Evolutionary conservation across 2,113 vertebrate species (phyloP).

Genomic region (Carlito syrichta): DNA sequence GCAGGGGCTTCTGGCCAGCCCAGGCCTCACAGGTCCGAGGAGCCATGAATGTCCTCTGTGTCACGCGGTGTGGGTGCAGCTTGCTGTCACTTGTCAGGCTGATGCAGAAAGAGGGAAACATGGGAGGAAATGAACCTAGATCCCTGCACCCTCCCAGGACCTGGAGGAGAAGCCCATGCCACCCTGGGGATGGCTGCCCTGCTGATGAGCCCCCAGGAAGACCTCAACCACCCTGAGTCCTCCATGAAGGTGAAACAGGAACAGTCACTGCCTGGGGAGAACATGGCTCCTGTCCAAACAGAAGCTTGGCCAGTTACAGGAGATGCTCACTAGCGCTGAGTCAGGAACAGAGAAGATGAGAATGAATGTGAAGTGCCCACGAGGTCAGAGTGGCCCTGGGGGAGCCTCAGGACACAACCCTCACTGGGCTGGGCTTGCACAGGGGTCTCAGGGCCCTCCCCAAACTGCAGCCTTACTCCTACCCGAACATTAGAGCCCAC

Average conservation of each 20-base stretch:
- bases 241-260: background rate
- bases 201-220: too few species aligned
- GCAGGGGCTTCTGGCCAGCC: background rate
- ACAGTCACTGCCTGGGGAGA: background rate
- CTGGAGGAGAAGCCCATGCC: background rate
- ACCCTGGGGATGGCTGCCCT: too few species aligned
- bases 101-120: background rate
- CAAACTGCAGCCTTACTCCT: background rate
- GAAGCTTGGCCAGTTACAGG: background rate
- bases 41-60: background rate
- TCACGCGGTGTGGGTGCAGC: background rate
- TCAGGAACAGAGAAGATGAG: background rate
- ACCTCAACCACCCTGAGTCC: too few species aligned
- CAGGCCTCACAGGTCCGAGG: background rate
- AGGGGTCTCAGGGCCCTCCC: background rate
- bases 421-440: background rate
- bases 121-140: background rate
- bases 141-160: background rate
- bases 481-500: background rate
- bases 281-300: background rate
- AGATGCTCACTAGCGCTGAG: background rate
- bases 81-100: background rate
- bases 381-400: background rate
- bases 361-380: background rate
- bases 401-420: background rate